Conservation (phyloP, 35 echinoderm and acorn worm species). For the Apostichopus californicus region DNA sequence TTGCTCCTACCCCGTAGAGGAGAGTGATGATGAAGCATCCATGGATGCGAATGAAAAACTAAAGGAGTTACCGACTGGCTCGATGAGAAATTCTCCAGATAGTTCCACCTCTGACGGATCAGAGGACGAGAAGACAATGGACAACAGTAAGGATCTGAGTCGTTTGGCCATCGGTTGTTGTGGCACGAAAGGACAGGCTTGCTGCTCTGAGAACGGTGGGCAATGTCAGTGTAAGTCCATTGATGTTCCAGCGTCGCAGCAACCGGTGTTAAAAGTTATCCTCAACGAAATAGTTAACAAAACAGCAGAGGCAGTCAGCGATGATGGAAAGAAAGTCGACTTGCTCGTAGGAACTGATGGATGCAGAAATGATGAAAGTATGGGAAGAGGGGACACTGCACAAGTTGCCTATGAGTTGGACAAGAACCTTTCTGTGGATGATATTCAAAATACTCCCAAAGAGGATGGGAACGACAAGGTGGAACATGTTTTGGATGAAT, state of each 20-base stretch:
- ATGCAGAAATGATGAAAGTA: not conserved
- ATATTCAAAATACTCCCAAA: not conserved
- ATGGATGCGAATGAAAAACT: not conserved
- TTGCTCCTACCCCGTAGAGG: conserved; percentile 91
- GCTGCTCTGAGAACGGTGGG: conserved; percentile 17
- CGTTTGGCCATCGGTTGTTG: conserved; percentile 57
- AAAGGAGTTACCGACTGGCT: not conserved
- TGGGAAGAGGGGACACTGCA: not conserved
- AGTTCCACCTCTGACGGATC: not conserved
- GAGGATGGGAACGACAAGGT: not conserved
- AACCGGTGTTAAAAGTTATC: conserved; percentile 48
- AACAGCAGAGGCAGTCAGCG: not conserved
- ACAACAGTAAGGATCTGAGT: conserved; percentile 28
- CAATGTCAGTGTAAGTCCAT: conserved; percentile 59
- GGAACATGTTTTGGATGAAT: conserved; percentile 43
- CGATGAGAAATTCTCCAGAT: not conserved
- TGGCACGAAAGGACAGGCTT: conserved; percentile 11
- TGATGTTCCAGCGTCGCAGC: conserved; percentile 34
- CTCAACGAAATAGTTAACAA: conserved; percentile 26
- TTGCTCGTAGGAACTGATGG: not conserved
- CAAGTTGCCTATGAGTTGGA: not conserved
- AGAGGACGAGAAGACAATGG: not conserved
- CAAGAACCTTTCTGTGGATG: not conserved
- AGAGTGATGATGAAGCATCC: conserved; percentile 52
- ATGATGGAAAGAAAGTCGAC: not conserved